A percentile compares a stretch with the other conserved stretches of the same genome.
Evolutionary conservation across 2,888 invertebrate species (phyloP).

Genomic region (Cybosia mesomella): DNA sequence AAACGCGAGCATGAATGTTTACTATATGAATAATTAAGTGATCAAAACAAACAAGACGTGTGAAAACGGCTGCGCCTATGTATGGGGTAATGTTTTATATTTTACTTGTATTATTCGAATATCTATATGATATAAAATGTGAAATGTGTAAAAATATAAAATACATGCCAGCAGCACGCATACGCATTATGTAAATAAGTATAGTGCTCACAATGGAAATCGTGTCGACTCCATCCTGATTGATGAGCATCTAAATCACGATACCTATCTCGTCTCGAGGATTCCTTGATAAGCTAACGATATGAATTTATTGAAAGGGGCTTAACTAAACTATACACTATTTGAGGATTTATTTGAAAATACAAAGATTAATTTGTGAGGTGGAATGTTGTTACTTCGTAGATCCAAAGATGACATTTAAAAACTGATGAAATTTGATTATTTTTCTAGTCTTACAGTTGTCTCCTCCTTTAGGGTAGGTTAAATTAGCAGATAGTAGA

Average conservation of each 20-base stretch:
- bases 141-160: too few relatives aligned
- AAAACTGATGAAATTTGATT: too few relatives aligned
- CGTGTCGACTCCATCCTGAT: slow-evolving; percentile 78
- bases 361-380: not conserved
- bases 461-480: too few relatives aligned
- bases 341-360: slow-evolving; percentile 29
- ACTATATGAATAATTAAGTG: slow-evolving; percentile 72
- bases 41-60: slow-evolving; percentile 70
- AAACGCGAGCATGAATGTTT: slow-evolving; percentile 67
- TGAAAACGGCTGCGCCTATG: slow-evolving; percentile 59
- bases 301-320: slow-evolving; percentile 58
- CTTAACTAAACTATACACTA: slow-evolving; percentile 46
- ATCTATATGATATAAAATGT: not conserved
- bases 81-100: slow-evolving; percentile 28
- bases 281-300: slow-evolving; percentile 59
- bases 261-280: slow-evolving; percentile 58
- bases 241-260: slow-evolving; percentile 69
- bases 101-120: slow-evolving; percentile 20
- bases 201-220: slow-evolving; percentile 74
- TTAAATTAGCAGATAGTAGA: too few relatives aligned
- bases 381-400: not conserved
- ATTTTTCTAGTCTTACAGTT: not conserved
- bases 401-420: not conserved
- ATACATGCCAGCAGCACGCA: slow-evolving; percentile 66
- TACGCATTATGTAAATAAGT: slow-evolving; percentile 76